Conservation (phyloP, 1,140 invertebrate genomes). For the Drosophila subpulchrella region DNA sequence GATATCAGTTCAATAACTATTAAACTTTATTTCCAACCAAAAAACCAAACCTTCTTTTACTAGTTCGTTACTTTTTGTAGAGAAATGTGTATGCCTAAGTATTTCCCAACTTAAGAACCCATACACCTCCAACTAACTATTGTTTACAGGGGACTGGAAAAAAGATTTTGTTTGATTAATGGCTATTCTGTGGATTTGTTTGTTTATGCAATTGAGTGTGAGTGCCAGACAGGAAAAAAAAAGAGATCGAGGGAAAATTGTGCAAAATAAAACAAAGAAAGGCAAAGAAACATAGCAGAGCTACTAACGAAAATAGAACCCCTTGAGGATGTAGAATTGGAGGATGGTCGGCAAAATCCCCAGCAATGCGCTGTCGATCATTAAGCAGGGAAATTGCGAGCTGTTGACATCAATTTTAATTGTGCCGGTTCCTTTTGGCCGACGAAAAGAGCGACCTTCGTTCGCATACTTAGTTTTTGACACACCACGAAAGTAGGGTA, state of each 20-base stretch:
- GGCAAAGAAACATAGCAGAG: constrained; percentile 14
- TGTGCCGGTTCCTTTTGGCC: constrained; percentile 56
- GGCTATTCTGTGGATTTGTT: constrained; percentile 62
- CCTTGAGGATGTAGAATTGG: constrained; percentile 6
- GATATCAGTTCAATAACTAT: too few relatives aligned
- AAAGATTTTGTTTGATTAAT: constrained; percentile 64
- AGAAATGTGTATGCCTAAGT: neutral
- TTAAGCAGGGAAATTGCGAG: constrained; percentile 61
- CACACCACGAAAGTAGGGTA: constrained; percentile 33
- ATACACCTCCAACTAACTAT: constrained; percentile 17
- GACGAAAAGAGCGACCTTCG: constrained; percentile 48
- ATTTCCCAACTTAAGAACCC: neutral
- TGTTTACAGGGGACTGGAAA: constrained; percentile 43
- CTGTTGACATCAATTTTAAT: constrained; percentile 79
- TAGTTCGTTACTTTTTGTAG: too few relatives aligned
- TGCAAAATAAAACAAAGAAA: constrained; percentile 48
- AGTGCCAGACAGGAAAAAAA: neutral
- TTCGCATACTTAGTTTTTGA: constrained; percentile 47
- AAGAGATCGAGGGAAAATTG: constrained; percentile 21
- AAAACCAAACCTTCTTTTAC: too few relatives aligned
- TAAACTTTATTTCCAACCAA: too few relatives aligned
- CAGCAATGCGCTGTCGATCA: constrained; percentile 53
- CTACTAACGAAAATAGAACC: constrained; percentile 23
- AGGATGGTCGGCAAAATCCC: constrained; percentile 19
- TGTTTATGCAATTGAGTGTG: constrained; percentile 70